Conservation (phyloP, 2,797 vertebrate species). For the Etheostoma nigrum region DNA sequence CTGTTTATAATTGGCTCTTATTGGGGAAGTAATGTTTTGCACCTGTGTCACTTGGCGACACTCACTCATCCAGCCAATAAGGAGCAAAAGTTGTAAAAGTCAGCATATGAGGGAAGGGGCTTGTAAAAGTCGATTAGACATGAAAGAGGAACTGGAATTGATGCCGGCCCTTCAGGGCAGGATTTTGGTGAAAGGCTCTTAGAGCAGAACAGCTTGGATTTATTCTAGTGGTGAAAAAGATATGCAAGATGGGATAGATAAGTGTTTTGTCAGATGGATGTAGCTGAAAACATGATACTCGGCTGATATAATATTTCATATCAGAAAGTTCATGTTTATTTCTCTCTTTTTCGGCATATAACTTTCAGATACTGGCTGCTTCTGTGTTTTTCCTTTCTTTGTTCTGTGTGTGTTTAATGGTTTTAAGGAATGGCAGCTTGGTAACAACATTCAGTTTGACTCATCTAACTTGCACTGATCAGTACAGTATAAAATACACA, state of each 20-base stretch:
- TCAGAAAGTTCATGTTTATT: conserved; percentile 46
- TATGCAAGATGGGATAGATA: conserved; percentile 65
- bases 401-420: neutral
- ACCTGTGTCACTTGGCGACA: conserved; percentile 66
- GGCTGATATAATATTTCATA: conserved; percentile 44
- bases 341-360: conserved; percentile 27
- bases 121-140: conserved; percentile 79
- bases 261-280: conserved; percentile 63
- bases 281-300: conserved; percentile 48
- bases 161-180: conserved; percentile 57
- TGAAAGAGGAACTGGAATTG: conserved; percentile 70
- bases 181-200: conserved; percentile 58
- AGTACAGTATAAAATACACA: conserved; percentile 23
- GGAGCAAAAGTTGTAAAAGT: conserved; percentile 58
- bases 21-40: conserved; percentile 70
- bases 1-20: conserved; percentile 75
- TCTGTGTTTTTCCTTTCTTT: neutral
- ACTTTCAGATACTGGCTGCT: neutral
- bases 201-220: conserved; percentile 65
- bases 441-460: conserved; percentile 31
- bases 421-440: conserved; percentile 30
- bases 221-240: conserved; percentile 61
- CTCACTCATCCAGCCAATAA: conserved; percentile 62
- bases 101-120: conserved; percentile 57
- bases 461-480: conserved; percentile 27